phyloP scores from a whole-genome alignment of 2,888 invertebrate species.

The Eulithis prunata region DNA sequence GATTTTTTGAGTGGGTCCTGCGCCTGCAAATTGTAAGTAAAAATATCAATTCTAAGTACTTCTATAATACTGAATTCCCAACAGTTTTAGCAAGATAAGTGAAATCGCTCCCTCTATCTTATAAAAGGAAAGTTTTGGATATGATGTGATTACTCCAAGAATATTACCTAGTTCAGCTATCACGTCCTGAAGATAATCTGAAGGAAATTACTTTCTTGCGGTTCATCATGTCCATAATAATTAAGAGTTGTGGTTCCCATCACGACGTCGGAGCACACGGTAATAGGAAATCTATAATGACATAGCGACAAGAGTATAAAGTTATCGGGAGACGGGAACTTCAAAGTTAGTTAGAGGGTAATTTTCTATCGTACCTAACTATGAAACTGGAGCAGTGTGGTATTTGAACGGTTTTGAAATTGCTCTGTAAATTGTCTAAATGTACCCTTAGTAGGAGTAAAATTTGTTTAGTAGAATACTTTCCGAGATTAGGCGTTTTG shows the following conservation, averaged over 20 bases:
- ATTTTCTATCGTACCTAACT: conserved; percentile 4
- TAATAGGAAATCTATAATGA: conserved; percentile 69
- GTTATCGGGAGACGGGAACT: neutral
- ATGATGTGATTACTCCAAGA: conserved; percentile 1
- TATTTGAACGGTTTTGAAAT: conserved; percentile 1
- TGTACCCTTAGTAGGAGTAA: neutral
- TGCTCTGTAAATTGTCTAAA: neutral
- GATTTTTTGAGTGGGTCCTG: too few relatives aligned
- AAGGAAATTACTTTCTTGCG: conserved; percentile 72
- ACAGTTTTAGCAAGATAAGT: too few relatives aligned
- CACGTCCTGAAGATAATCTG: conserved; percentile 53
- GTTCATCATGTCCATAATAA: conserved; percentile 73
- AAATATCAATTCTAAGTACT: too few relatives aligned
- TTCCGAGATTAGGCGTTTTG: too few relatives aligned
- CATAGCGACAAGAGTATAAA: conserved; percentile 37
- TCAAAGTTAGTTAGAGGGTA: conserved; percentile 6
- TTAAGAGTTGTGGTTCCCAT: conserved; percentile 66
- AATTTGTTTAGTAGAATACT: neutral
- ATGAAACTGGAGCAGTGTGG: conserved; percentile 2
- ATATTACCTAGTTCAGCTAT: conserved; percentile 26
- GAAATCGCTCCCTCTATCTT: too few relatives aligned
- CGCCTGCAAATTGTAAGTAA: too few relatives aligned
- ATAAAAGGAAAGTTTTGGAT: neutral
- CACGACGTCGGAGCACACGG: conserved; percentile 55
- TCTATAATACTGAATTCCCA: too few relatives aligned